Evolutionary conservation across 1,140 invertebrate species (phyloP), one percentile per base, ranked within the genome.

Genomic region (Mycetomoellerius zeteki): DNA sequence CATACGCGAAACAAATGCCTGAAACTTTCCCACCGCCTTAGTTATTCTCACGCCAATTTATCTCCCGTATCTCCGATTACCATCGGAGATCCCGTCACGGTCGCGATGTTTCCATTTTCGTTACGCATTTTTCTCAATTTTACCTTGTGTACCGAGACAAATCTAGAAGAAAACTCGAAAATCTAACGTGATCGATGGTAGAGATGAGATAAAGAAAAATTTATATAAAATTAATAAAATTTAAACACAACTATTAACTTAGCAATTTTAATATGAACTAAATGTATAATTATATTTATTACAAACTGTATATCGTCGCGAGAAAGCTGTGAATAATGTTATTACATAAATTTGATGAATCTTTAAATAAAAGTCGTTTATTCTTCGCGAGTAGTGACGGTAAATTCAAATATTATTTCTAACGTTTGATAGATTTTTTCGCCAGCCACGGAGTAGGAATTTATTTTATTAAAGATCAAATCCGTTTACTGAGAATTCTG

Each of bases 1-100:
- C 33, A 43, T 58, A 85, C 43, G 33, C 27, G 33, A 58, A 56
- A 85, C 52, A 86, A 86, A 87, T 69, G 50, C 33, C 60, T 27
- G 50, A 47, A 87, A 67, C 12, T 47, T 64, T 43, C 47, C 47
- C 50, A 24, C 58, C n/a, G 60, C 1, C 24, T 67, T 56, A 47
- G 27, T 24, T 60, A 60, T 47, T 54, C 78, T 33, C 24, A 56
- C 24, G 56, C 50, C 58, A 76, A 87, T 87, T 87, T 87, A 65
- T 87, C 82, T 86, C 82, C 10, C 33, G 62, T 87, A 85, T 85
- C 73, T 76, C 54, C 21, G 72, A 75, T 75, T 75, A 75, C 54
- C 71, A 73, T 3, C 19, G 27, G 4, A 27, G 52, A 43, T 37
- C 54, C 72, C 54, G 33, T 75, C 72, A 58, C 72, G 52, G 33